Percentiles rank a stretch among this genome's conserved stretches.
Evolutionary conservation across 2,113 vertebrate species (phyloP).

Genomic region (Elaphurus davidianus): DNA sequence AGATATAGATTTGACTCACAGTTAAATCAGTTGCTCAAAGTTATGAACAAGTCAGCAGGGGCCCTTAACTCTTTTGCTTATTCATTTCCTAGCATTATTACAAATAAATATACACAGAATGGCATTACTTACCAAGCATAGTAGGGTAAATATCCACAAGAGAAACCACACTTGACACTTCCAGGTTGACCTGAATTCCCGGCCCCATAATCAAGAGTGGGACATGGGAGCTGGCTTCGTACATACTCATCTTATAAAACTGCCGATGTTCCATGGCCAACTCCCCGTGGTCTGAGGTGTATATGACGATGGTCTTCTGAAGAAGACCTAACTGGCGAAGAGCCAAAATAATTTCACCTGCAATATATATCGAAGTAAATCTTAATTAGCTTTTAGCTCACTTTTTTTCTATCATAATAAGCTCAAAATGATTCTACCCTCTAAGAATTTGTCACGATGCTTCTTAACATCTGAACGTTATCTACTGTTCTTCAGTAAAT

Average conservation of each 20-base stretch:
- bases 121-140: constrained; percentile 87
- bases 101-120: neutral
- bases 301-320: constrained; percentile 89
- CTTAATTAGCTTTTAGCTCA: neutral
- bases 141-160: constrained; percentile 97
- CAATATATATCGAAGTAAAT: neutral
- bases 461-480: neutral
- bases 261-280: constrained; percentile 98
- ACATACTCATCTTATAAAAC: constrained; percentile 99
- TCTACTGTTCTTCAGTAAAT: neutral
- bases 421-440: neutral
- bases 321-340: constrained; percentile 86
- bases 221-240: constrained; percentile 94
- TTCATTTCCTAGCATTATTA: neutral
- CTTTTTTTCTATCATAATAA: neutral
- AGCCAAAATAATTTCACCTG: constrained; percentile 91
- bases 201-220: constrained; percentile 93
- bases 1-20: neutral
- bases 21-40: neutral
- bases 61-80: neutral
- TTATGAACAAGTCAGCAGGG: neutral
- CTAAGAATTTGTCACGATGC: neutral
- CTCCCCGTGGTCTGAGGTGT: constrained; percentile 95
- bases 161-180: constrained; percentile 87
- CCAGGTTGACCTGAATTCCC: constrained; percentile 80